These are phyloP conservation scores for Drosophila persimilis DNA, from an alignment of 1,140 invertebrate species.

Conservation along the genomic window DNA sequence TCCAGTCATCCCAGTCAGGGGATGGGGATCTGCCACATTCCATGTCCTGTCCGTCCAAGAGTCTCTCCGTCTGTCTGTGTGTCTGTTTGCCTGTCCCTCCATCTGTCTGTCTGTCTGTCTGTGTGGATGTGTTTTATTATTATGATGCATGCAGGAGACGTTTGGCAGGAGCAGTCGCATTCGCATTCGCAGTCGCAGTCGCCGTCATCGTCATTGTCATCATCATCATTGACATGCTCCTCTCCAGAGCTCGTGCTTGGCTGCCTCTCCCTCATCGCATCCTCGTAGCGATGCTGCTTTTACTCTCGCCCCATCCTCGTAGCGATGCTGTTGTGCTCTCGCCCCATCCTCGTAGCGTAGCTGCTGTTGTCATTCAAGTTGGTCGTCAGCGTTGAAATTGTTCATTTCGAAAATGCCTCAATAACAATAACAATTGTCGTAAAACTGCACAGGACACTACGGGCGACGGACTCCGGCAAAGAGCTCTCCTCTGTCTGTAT, in stretches of 20 bases:
- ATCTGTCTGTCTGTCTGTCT: slow-evolving; percentile 17
- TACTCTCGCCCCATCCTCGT: slow-evolving; percentile 11
- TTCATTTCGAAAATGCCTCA: slow-evolving; percentile 82
- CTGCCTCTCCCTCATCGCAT: slow-evolving; percentile 14
- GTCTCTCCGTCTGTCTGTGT: slow-evolving; percentile 29
- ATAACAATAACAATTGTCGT: slow-evolving; percentile 82
- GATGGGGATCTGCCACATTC: slow-evolving; percentile 40
- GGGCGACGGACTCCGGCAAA: background rate
- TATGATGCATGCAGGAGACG: slow-evolving; percentile 73
- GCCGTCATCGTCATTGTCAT: slow-evolving; percentile 35
- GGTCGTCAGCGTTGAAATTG: slow-evolving; percentile 77
- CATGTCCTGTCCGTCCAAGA: slow-evolving; percentile 54
- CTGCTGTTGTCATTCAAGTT: slow-evolving; percentile 72
- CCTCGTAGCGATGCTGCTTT: background rate
- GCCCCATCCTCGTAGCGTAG: too few relatives aligned
- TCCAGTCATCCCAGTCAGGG: slow-evolving; percentile 9
- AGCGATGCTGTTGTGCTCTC: too few relatives aligned
- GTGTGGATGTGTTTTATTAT: slow-evolving; percentile 77
- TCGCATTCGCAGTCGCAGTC: slow-evolving; percentile 18
- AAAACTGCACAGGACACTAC: slow-evolving; percentile 76
- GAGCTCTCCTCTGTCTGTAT: slow-evolving; percentile 2
- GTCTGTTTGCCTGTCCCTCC: slow-evolving; percentile 52
- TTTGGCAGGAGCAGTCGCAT: slow-evolving; percentile 41
- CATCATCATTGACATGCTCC: slow-evolving; percentile 73
- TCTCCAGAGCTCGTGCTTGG: slow-evolving; percentile 26